These are phyloP conservation scores for Minunthozetes semirufus DNA, from an alignment of 2,888 invertebrate genomes.

Conservation along the genomic window DNA sequence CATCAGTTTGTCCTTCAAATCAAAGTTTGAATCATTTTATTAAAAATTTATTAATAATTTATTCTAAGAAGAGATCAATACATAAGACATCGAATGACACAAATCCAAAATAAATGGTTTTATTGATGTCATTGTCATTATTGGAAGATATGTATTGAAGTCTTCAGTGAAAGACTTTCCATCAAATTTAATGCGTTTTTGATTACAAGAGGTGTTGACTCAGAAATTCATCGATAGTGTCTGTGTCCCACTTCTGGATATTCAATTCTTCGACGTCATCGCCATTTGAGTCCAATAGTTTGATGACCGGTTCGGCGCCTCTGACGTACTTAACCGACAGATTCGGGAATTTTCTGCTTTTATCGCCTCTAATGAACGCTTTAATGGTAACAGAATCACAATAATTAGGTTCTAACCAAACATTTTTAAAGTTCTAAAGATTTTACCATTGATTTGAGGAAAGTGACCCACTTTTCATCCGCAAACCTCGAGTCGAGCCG, in stretches of 20 bases:
- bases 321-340: constrained; percentile 84
- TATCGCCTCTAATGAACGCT: constrained; percentile 92
- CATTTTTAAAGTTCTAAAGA: not conserved
- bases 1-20: not conserved
- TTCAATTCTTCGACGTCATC: constrained; percentile 74
- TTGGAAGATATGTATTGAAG: not conserved
- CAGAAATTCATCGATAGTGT: constrained; percentile 85
- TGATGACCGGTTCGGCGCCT: constrained; percentile 88
- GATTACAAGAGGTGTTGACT: constrained; percentile 7
- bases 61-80: not conserved
- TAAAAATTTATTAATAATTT: not conserved
- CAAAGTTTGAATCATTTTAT: too few species aligned
- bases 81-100: constrained; percentile 12
- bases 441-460: constrained; percentile 80
- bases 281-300: constrained; percentile 74
- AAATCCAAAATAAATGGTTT: constrained; percentile 12
- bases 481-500: constrained; percentile 88
- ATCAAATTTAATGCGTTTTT: not conserved
- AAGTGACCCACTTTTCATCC: constrained; percentile 97
- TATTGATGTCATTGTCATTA: constrained; percentile 13
- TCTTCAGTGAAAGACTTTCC: not conserved
- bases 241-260: constrained; percentile 98
- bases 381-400: constrained; percentile 42
- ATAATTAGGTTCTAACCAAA: not conserved
- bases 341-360: constrained; percentile 81